Base-by-base conservation (phyloP, 2,113 vertebrate genomes). In the Narcine bancroftii region DNA sequence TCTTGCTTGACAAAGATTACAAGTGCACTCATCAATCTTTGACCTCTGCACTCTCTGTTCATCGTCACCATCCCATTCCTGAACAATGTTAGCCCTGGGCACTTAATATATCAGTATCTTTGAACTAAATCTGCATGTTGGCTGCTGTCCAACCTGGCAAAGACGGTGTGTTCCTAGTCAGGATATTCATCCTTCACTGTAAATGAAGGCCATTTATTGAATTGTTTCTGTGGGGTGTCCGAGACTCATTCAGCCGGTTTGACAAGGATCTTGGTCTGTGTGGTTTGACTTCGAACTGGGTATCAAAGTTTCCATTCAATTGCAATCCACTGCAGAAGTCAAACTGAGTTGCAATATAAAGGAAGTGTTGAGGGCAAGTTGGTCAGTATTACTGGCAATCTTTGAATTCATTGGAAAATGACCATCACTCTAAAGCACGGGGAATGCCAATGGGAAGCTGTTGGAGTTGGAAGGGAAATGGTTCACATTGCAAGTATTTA, bases 1-100 rank as follows among this genome's bases (percentile, higher is more conserved):
- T 99, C 98, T 95, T 99, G 98, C 85, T 98, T 97, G 94, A 99
- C 99, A 93, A 99, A 99, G 94, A 99, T 98, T 92, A 98, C 98
- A 92, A 99, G 98, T 93, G 99, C 99, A n/a, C 96, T 96, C 94
- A 99, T 98, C n/a, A 98, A 99, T 93, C 98, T 97, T 94, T 99
- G 99, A 94, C 98, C 98, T 93, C 99, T 96, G 95, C 99, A 99
- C 92, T 99, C 98, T 93, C 98, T 96, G 95, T 99, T 99, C 99
- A 99, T 99, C 98, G 99, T 99, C 98, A 99, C 98, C 66, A 69
- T 69, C 42, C 98, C 98, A 93, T 99, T 99, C 87, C 98, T 97
- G 94, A 99, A 99, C 93, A 99, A 94, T 94, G 99, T 99, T 94
- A 99, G 94, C 0, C 98, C 99, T 9, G 99, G 99, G 69, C 99